phyloP scores from a whole-genome alignment of 2,888 invertebrate genomes.

The Morinoia aosen region DNA sequence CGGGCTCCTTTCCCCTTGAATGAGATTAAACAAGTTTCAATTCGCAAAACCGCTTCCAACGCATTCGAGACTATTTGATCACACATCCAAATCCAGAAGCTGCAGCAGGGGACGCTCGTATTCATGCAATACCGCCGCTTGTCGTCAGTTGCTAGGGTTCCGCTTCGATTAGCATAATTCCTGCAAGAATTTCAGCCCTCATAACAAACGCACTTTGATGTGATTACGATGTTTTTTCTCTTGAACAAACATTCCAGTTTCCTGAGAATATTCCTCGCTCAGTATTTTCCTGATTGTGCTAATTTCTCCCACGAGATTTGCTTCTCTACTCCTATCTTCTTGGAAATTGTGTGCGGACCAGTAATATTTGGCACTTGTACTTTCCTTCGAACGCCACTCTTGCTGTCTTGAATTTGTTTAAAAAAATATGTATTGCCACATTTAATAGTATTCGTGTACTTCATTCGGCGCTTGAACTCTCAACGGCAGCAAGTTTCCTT shows the following conservation, averaged over 20 bases:
- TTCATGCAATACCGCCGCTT: not conserved
- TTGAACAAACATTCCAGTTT: not conserved
- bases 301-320: not conserved
- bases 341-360: not conserved
- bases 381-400: not conserved
- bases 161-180: slow-evolving; percentile 2
- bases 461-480: not conserved
- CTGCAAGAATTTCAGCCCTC: not conserved
- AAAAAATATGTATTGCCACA: not conserved
- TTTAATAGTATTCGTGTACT: not conserved
- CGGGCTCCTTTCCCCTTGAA: not conserved
- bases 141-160: not conserved
- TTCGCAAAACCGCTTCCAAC: not conserved
- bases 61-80: not conserved
- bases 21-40: not conserved
- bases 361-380: not conserved
- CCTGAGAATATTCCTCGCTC: not conserved
- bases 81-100: not conserved
- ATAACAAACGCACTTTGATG: not conserved
- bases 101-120: not conserved
- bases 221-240: not conserved
- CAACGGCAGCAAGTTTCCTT: not conserved
- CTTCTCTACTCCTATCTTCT: not conserved
- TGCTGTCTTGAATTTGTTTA: not conserved
- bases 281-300: not conserved